Evolutionary conservation across 2,888 invertebrate genomes (phyloP), one percentile per base, ranked within the genome.

Genomic region (Drosophila melanocephala): DNA sequence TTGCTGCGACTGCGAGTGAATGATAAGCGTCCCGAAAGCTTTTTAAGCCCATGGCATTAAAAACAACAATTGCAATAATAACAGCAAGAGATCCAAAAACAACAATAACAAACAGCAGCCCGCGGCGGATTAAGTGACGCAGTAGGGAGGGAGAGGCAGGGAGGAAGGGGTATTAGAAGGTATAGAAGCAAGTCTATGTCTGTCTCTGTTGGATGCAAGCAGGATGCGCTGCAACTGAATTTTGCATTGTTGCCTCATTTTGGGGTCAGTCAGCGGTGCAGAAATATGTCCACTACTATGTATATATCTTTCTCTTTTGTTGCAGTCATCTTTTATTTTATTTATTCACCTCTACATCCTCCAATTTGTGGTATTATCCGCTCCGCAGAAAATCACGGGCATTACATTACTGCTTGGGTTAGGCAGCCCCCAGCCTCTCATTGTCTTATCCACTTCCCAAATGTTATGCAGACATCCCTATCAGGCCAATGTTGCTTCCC

Each of bases 21-120:
- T 83, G 86, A 88, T 86, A 86, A 86, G 90, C 83, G 81, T 71
- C 61, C 52, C 60, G 39, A 69, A 89, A 87, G 69, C 78, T 71
- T 82, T 66, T 79, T 68, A 87, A 89, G 85, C 84, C 76, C 44
- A 39, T 59, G 72, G 71, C 75, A 83, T 89, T 83, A 83, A 75
- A 56, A 77, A 64, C 60, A 77, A 53, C 44, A 62, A 56, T 50
- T 66, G 39, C 47, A 61, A 57, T 47, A 71, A 66, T 56, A 55
- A 57, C 65, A 70, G 32, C 56, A 37, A n/a, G 52, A 53, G 28
- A 14, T 51, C 42, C 22, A 53, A 33, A 42, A 44, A 26, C 14
- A 63, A 63, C 26, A 37, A 61, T 30, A 39, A 32, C 50, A 65
- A 62, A 60, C 64, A 58, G 44, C 57, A 53, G 50, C 44, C 68